Evolutionary conservation across 1,140 invertebrate species (phyloP).

Genomic region (Apis dorsata): DNA sequence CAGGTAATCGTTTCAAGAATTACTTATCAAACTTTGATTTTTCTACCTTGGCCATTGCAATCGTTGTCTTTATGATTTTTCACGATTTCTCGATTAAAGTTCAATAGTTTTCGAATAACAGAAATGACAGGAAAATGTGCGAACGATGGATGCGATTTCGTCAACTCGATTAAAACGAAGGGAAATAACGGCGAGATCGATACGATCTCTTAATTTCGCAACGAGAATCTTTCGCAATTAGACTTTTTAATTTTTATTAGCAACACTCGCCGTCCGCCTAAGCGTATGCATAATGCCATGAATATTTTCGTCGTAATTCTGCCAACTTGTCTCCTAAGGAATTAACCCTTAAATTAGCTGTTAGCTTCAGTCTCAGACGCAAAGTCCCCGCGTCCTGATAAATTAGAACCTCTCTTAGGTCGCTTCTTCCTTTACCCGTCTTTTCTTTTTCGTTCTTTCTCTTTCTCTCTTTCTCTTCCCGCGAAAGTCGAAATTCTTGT

Average conservation of each 20-base stretch:
- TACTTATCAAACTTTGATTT: too few relatives aligned
- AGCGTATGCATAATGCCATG: constrained; percentile 81
- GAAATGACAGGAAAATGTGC: too few relatives aligned
- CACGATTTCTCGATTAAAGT: too few relatives aligned
- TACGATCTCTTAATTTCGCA: constrained; percentile 54
- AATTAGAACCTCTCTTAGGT: constrained; percentile 76
- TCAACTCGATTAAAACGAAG: background rate
- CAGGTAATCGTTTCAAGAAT: too few relatives aligned
- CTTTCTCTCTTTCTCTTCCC: constrained; percentile 1
- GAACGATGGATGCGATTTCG: background rate
- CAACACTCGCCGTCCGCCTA: constrained; percentile 73
- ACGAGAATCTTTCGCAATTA: constrained; percentile 77
- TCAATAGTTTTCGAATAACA: too few relatives aligned
- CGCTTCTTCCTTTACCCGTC: constrained; percentile 41
- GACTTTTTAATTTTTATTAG: constrained; percentile 82
- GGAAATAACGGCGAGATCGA: constrained; percentile 47
- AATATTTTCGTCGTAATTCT: constrained; percentile 81
- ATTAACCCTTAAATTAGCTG: constrained; percentile 82
- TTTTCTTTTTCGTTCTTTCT: constrained; percentile 37
- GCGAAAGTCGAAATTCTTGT: constrained; percentile 67
- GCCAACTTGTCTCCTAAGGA: constrained; percentile 81
- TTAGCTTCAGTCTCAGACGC: constrained; percentile 77
- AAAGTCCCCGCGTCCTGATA: constrained; percentile 78
- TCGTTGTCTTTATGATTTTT: too few relatives aligned
- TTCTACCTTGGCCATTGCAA: too few relatives aligned